Conservation (phyloP, 2,888 invertebrate species). For the Lycophotia porphyrea region DNA sequence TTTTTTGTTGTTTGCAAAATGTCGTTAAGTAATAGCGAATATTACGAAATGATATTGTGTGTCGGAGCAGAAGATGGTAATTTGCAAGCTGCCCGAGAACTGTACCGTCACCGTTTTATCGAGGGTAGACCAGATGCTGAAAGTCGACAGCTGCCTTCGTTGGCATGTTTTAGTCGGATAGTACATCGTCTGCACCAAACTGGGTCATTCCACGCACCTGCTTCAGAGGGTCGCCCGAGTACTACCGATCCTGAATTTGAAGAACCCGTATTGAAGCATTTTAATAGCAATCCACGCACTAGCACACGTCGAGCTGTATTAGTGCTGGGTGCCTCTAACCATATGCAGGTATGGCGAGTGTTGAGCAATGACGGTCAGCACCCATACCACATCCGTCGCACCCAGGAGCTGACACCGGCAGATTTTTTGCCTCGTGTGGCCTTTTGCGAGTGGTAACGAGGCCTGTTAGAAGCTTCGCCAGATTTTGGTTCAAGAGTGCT, state of each 20-base stretch:
- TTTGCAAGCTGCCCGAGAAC: conserved; percentile 3
- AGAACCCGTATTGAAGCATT: background rate
- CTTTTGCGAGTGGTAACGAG: background rate
- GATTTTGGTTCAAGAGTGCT: background rate
- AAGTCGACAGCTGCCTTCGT: conserved; percentile 9
- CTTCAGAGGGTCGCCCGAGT: conserved; percentile 2
- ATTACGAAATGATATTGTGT: no score
- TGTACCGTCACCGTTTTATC: background rate
- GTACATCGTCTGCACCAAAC: conserved; percentile 9
- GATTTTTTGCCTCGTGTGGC: no score
- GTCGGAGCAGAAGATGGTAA: conserved; percentile 1
- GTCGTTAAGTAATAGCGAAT: no score
- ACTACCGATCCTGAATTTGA: background rate
- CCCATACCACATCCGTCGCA: no score
- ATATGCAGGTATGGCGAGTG: background rate
- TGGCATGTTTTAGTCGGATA: background rate
- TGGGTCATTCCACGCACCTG: background rate
- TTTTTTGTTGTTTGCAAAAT: background rate
- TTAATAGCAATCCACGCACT: background rate
- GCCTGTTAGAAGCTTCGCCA: background rate
- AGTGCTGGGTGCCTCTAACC: background rate
- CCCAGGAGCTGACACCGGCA: no score
- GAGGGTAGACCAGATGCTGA: conserved; percentile 2
- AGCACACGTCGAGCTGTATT: conserved; percentile 2
- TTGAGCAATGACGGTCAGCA: no score